These are phyloP conservation scores for Thamnophis elegans DNA, from an alignment of 2,797 vertebrate genomes.

Conservation along the genomic window DNA sequence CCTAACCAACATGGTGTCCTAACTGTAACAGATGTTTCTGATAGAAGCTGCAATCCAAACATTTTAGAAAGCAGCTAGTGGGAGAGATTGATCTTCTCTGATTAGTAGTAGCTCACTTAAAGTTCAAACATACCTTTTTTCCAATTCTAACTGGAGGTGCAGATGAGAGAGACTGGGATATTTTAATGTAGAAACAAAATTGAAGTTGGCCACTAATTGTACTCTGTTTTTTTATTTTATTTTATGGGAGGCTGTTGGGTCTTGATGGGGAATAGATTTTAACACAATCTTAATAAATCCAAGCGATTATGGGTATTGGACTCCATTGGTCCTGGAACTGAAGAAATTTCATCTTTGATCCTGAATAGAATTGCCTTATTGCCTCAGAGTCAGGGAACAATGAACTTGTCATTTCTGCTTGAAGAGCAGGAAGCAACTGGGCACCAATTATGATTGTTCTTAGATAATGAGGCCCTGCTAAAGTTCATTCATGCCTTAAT, in stretches of 20 bases:
- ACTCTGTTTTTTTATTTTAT: neutral
- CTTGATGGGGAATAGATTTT: neutral
- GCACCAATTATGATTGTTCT: neutral
- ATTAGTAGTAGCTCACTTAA: neutral
- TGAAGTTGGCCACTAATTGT: neutral
- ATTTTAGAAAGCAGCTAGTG: neutral
- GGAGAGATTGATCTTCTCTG: neutral
- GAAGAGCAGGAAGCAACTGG: neutral
- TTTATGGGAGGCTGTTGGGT: neutral
- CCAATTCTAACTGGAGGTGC: neutral
- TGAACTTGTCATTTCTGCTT: neutral
- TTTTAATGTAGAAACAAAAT: neutral
- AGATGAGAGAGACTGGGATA: neutral
- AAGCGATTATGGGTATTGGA: neutral
- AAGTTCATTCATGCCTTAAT: neutral
- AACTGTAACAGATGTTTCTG: neutral
- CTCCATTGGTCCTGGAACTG: neutral
- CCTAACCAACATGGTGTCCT: neutral
- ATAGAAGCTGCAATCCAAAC: neutral
- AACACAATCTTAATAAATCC: neutral
- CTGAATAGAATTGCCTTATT: neutral
- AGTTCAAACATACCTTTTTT: neutral
- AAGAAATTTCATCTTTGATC: neutral
- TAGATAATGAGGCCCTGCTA: neutral
- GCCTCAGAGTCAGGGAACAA: neutral